Base-by-base conservation (phyloP, 2,113 vertebrate genomes). In the Halcyon senegalensis region DNA sequence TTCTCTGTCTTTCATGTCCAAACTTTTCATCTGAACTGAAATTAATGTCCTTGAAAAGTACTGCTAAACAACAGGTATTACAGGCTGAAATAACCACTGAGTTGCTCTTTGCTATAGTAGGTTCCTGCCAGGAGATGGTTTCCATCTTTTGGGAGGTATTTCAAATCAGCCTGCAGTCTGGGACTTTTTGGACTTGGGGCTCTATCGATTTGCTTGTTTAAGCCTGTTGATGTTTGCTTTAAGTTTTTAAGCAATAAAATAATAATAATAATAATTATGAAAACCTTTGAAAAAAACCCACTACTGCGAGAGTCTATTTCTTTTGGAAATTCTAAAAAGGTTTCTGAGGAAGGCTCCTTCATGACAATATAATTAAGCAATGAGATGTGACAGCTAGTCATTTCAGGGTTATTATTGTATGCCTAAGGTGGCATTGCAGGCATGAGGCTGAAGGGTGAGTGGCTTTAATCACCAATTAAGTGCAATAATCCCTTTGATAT, bases 401-500 rank as follows among this genome's bases (percentile, higher is more conserved):
- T 96, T 97, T 95, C 78, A 73, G 78, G 44, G 19, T 95, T 97
- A 85, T 97, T 96, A 93, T 80, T 88, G 37, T 93, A 85, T 89
- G 96, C 93, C 95, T 97, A 96, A 92, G 93, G 93, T 97, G 91
- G 95, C 96, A 95, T 94, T 81, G 18, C 70, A 97, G 60, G 67
- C 93, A 81, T 63, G 90, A 96, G 64, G 80, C 83, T 93, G 97
- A 96, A 92, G 83, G 84, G 74, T 0, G 1, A 94, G 91, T 93
- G 83, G 85, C 80, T 97, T 97, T 97, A 97, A 97, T 97, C 95
- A 95, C 75, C 74, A 64, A 37, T 69, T 93, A 93, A 96, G 77
- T 94, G 77, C 77, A 94, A 64, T 96, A 97, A 97, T 97, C 95
- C 93, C 58, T 96, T 96, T 96, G 91, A 97, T 97, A 94, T 17